Conservation (phyloP, 2,888 invertebrate species). For the Caenorhabditis wallacei region DNA sequence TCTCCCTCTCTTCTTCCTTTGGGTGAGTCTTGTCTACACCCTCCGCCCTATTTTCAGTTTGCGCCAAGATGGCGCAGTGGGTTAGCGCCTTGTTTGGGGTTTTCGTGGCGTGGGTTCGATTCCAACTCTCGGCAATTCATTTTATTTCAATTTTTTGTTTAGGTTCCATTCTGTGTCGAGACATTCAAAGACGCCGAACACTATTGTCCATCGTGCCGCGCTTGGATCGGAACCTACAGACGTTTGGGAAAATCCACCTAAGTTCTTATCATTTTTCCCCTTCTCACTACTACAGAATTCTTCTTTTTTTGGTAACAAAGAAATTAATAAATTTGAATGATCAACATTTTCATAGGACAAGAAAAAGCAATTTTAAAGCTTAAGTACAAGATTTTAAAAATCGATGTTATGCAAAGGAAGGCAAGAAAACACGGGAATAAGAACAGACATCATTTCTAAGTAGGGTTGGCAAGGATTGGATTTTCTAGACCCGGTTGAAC, state of each 20-base stretch:
- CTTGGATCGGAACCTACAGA: constrained; percentile 81
- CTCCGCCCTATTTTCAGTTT: constrained; percentile 1
- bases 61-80: too few species aligned
- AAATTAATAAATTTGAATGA: constrained; percentile 3
- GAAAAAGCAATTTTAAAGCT: constrained; percentile 11
- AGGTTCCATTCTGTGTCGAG: constrained; percentile 78
- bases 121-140: too few species aligned
- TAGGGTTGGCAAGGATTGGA: constrained; percentile 16
- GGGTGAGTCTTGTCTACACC: constrained; percentile 70
- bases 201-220: constrained; percentile 79
- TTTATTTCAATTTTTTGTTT: constrained; percentile 5
- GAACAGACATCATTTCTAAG: too few species aligned
- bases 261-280: constrained; percentile 13
- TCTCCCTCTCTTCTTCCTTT: constrained; percentile 82
- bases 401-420: neutral
- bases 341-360: neutral
- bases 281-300: constrained; percentile 11
- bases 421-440: constrained; percentile 1
- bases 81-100: too few species aligned
- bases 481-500: constrained; percentile 62
- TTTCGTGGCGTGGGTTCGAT: too few species aligned
- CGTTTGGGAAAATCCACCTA: constrained; percentile 81
- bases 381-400: too few species aligned
- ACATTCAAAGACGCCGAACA: constrained; percentile 82
- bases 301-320: constrained; percentile 1